Base-by-base conservation (phyloP, 2,888 invertebrate species). In the Dinocampus coccinellae region DNA sequence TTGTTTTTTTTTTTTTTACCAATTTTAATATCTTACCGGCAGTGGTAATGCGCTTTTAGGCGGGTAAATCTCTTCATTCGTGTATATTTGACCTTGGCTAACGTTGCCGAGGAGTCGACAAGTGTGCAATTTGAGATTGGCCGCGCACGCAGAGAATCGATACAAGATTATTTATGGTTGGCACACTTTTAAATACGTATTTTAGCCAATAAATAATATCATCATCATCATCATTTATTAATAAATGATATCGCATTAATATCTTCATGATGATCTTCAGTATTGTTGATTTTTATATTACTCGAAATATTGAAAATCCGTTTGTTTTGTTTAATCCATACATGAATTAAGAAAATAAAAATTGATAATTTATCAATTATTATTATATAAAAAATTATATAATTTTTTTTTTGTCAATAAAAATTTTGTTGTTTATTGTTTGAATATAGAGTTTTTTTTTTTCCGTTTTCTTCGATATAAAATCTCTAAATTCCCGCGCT, bases 21-120 rank as follows among this genome's bases (percentile, higher is more conserved):
- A n/a, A n/a, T n/a, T n/a, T n/a, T n/a, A n/a, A 57, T n/a, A 29
- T 29, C 10, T 33, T 16, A 34, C n/a, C n/a, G 16, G 58, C 29
- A n/a, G 34, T 11, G 9, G 33, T n/a, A 34, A 34, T 58, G 13
- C n/a, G 10, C 16, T 29, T 64, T 64, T 22, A 7, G 26, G 16
- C 29, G 36, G 16, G 11, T 22, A 66, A n/a, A n/a, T n/a, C n/a
- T 66, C 55, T 42, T 36, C 42, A 11, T 42, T 13, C 36, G 52
- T 62, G 58, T 29, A 52, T 16, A 62, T 57, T 57, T 67, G 58
- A 72, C 72, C 72, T 72, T 72, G 72, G 61, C 72, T 67, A 52
- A 39, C 11, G 53, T 26, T 13, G 55, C 55, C 11, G 13, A 13
- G n/a, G 16, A 62, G 24, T 39, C 34, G 26, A 22, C 36, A 64